Evolutionary conservation across 2,113 vertebrate genomes (phyloP), one percentile per base, ranked within the genome.

Genomic region (Pampusana beccarii): DNA sequence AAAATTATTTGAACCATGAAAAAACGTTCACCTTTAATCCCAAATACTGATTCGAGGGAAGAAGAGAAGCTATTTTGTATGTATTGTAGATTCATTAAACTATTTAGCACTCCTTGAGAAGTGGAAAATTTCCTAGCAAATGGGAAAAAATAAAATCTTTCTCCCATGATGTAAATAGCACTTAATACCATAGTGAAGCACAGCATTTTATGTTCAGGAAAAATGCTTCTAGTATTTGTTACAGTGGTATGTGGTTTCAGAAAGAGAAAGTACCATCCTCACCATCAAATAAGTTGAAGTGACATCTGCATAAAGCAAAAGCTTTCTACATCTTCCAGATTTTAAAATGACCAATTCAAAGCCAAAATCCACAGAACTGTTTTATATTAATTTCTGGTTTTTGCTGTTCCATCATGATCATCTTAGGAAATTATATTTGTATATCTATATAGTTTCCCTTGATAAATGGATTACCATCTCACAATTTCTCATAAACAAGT

Each of bases 1-100:
- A 88, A 97, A 93, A 91, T 94, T 0, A 97, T 91, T 66, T 95
- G 92, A 97, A 96, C 87, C 93, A 94, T 95, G 84, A 92, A 90
- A 92, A 91, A 62, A 94, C 46, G 83, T 96, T 97, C 95, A 88
- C 74, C 88, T 95, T 91, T 91, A 92, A 94, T 94, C 80, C 86
- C 73, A 58, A 95, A 84, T 53, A 77, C 48, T 53, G 53, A 75
- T 75, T 90, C 46, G 57, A 33, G 15, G 26, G 5, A 15, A 9
- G 51, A 54, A 34, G 24, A 23, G 21, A 50, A 24, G 24, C 48
- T 50, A 46, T 46, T 46, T 46, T 19, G 44, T 50, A 40, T 46
- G 28, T 44, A 71, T 87, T 93, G 60, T 7, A 84, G 36, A 92
- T 24, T 57, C 79, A 74, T 83, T 86, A 87, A 72, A 83, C 42